Percentiles rank a stretch among this genome's conserved stretches.
Evolutionary conservation across 2,888 invertebrate genomes (phyloP).

Genomic region (Apomyelois bistriatella): DNA sequence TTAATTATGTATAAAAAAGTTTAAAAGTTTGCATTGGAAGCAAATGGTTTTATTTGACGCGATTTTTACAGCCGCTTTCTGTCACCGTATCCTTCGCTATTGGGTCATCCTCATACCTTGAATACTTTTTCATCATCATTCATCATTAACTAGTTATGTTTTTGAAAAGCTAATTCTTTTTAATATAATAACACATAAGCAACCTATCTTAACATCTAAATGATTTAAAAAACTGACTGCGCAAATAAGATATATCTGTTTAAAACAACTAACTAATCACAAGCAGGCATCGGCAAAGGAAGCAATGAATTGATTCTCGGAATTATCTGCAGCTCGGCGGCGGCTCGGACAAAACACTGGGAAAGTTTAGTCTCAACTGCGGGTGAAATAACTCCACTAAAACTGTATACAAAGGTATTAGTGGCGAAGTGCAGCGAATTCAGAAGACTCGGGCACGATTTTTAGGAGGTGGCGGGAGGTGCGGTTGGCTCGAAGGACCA

Average conservation of each 20-base stretch:
- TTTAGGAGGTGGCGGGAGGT: background rate
- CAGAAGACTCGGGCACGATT: background rate
- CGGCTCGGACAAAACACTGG: background rate
- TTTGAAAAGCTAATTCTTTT: no score
- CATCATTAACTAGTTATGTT: no score
- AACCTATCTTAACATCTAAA: no score
- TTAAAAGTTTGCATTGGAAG: background rate
- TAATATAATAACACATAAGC: no score
- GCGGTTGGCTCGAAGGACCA: background rate
- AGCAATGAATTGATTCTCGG: conserved; percentile 1
- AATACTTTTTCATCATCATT: no score
- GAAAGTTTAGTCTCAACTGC: conserved; percentile 9
- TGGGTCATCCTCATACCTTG: no score
- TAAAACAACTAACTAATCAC: background rate
- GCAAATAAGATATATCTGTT: background rate
- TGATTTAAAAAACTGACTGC: no score
- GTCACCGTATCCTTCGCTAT: no score
- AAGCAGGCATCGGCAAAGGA: background rate
- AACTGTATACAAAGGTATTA: conserved; percentile 37
- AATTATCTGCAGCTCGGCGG: background rate
- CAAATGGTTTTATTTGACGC: no score
- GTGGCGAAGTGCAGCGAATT: conserved; percentile 16
- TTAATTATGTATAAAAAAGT: no score
- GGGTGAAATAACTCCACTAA: conserved; percentile 31
- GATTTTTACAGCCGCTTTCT: no score